phyloP scores from a whole-genome alignment of 2,888 invertebrate genomes.

The Dryococelus australis region DNA sequence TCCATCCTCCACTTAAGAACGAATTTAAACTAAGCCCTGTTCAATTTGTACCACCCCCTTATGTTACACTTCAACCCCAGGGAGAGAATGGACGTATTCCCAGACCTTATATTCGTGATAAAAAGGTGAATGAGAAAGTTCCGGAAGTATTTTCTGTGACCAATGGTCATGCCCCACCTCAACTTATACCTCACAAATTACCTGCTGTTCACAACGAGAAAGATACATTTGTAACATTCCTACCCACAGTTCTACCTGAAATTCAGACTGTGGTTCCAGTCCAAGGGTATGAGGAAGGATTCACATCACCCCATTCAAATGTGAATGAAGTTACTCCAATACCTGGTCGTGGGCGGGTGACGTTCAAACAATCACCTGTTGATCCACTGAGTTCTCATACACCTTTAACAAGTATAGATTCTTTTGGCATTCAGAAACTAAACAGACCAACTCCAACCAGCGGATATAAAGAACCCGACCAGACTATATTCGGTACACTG shows the following conservation, averaged over 20 bases:
- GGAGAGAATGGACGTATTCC: slow-evolving; percentile 29
- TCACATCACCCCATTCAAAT: not conserved
- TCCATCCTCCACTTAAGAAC: not conserved
- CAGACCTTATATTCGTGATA: slow-evolving; percentile 32
- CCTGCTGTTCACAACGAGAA: not conserved
- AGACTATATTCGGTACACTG: not conserved
- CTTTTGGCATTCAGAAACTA: not conserved
- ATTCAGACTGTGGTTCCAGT: not conserved
- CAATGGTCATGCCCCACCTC: not conserved
- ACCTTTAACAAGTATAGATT: not conserved
- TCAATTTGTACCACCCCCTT: not conserved
- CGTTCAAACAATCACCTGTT: not conserved
- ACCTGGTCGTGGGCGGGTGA: not conserved
- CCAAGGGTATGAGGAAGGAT: not conserved
- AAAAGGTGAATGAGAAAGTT: not conserved
- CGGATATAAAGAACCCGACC: not conserved
- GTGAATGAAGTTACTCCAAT: not conserved
- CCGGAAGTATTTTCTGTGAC: not conserved
- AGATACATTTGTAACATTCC: not conserved
- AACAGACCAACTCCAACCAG: not conserved
- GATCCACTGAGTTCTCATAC: not conserved
- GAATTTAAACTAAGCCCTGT: slow-evolving; percentile 7
- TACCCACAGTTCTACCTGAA: not conserved
- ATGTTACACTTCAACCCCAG: not conserved
- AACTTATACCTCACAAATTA: not conserved